A percentile compares a stretch with the other conserved stretches of the same genome.
Conservation (phyloP, 2,113 vertebrate species). For the Ranitomeya variabilis region DNA sequence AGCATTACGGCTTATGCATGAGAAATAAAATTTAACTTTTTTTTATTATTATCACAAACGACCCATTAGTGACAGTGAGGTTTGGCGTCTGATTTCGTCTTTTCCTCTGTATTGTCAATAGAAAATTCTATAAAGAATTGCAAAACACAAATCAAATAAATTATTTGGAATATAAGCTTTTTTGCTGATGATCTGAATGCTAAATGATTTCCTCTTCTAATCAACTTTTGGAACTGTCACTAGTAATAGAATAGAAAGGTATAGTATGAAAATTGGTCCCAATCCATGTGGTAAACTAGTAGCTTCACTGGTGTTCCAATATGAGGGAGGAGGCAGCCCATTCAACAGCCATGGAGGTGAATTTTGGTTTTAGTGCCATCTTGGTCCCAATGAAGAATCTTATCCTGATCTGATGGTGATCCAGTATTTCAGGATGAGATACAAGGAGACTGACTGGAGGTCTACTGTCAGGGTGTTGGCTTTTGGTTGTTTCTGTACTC, state of each 20-base stretch:
- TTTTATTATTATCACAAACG: not conserved
- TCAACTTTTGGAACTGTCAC: not conserved
- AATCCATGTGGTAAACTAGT: constrained; percentile 29
- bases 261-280: constrained; percentile 16
- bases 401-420: constrained; percentile 5
- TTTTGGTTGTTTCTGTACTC: constrained; percentile 51
- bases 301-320: not conserved
- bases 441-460: constrained; percentile 34
- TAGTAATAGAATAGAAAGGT: constrained; percentile 27
- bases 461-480: constrained; percentile 34
- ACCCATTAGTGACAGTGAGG: not conserved
- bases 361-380: constrained; percentile 54
- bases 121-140: constrained; percentile 34
- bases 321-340: constrained; percentile 36
- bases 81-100: not conserved
- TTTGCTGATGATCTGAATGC: not conserved
- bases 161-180: constrained; percentile 25
- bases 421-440: constrained; percentile 27
- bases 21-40: not conserved
- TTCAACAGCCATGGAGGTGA: constrained; percentile 37
- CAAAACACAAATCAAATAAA: constrained; percentile 18
- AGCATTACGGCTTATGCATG: not conserved
- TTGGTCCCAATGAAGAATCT: constrained; percentile 48
- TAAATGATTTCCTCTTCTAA: not conserved
- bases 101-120: not conserved